These are phyloP conservation scores for Calypte anna DNA, from an alignment of 2,113 vertebrate genomes.

Conservation along the genomic window DNA sequence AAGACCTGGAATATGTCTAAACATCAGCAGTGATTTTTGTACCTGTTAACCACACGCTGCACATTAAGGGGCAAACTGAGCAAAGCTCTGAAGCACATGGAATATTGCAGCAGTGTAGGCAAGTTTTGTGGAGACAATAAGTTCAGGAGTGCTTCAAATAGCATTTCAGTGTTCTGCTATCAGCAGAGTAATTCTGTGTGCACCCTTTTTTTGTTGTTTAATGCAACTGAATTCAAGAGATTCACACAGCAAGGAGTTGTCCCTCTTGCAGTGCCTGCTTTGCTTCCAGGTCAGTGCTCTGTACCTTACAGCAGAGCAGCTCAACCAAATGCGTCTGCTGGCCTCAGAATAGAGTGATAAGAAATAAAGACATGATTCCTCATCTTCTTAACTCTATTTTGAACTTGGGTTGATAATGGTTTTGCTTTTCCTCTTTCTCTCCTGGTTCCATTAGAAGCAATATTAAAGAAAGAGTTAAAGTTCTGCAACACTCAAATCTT, in stretches of 20 bases:
- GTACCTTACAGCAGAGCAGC: neutral
- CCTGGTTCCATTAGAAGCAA: neutral
- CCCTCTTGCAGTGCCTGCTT: neutral
- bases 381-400: neutral
- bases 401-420: neutral
- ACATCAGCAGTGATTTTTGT: neutral
- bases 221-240: neutral
- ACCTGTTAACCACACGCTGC: neutral
- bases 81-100: neutral
- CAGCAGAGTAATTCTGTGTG: neutral
- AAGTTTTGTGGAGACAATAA: neutral
- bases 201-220: neutral
- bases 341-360: neutral
- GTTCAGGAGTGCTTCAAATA: neutral
- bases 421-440: neutral
- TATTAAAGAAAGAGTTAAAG: neutral
- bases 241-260: neutral
- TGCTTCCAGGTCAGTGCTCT: neutral
- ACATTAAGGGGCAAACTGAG: neutral
- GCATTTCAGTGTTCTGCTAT: neutral
- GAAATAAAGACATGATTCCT: neutral
- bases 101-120: neutral
- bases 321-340: accelerated
- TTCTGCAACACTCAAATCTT: neutral
- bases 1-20: neutral